A percentile compares a stretch with the other conserved stretches of the same genome.
Conservation (phyloP, 2,888 invertebrate species). For the Linnaemya tessellans region DNA sequence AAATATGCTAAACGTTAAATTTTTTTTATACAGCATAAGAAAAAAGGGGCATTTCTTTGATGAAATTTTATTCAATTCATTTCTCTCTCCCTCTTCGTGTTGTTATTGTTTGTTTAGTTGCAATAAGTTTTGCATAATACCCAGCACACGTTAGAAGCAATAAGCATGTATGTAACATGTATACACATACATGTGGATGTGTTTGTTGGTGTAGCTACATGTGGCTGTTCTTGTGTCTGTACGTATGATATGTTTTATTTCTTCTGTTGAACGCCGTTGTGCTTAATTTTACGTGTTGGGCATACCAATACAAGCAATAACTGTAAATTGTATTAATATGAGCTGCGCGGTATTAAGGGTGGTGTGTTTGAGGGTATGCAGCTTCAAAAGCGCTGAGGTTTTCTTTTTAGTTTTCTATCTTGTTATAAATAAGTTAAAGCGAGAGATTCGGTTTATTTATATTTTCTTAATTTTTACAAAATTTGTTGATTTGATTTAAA, state of each 20-base stretch:
- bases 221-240: not conserved
- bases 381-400: not conserved
- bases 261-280: not conserved
- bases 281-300: slow-evolving; percentile 48
- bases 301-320: slow-evolving; percentile 34
- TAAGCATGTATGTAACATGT: slow-evolving; percentile 10
- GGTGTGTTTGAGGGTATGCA: not conserved
- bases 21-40: slow-evolving; percentile 24
- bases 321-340: slow-evolving; percentile 2
- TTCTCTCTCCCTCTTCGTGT: slow-evolving; percentile 1
- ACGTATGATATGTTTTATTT: slow-evolving; percentile 9
- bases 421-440: not conserved
- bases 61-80: slow-evolving; percentile 12
- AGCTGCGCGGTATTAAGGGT: slow-evolving; percentile 1
- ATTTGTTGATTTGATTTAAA: not conserved
- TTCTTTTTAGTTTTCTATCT: not conserved
- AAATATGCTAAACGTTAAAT: slow-evolving; percentile 66
- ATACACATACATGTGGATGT: not conserved
- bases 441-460: too few species aligned
- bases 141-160: slow-evolving; percentile 54
- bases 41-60: slow-evolving; percentile 46
- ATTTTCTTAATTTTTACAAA: too few species aligned
- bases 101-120: slow-evolving; percentile 58
- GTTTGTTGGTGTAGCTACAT: not conserved
- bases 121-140: slow-evolving; percentile 64